A percentile compares a stretch with the other conserved stretches of the same genome.
phyloP scores from a whole-genome alignment of 2,797 vertebrate genomes.

The Sparus aurata region DNA sequence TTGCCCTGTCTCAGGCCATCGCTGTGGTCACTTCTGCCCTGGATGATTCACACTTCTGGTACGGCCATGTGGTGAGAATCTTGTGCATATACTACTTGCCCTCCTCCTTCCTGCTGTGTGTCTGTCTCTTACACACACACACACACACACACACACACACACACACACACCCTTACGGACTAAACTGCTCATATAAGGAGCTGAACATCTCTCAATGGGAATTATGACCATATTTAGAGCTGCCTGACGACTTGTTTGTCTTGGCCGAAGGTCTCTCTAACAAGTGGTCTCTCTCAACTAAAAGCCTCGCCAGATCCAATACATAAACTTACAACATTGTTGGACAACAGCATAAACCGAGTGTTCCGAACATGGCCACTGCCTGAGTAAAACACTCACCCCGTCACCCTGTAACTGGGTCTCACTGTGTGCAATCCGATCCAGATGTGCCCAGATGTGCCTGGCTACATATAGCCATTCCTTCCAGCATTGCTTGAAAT shows the following conservation, averaged over 20 bases:
- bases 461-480: conserved; percentile 54
- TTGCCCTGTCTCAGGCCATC: conserved; percentile 6
- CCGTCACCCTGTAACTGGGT: conserved; percentile 52
- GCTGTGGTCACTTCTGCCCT: conserved; percentile 39
- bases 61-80: conserved; percentile 69
- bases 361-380: conserved; percentile 65
- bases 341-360: conserved; percentile 60
- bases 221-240: conserved; percentile 90
- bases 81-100: conserved; percentile 50
- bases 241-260: conserved; percentile 79
- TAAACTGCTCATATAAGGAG: conserved; percentile 88
- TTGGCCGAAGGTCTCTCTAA: conserved; percentile 69
- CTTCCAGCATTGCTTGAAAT: conserved; percentile 45
- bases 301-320: conserved; percentile 54
- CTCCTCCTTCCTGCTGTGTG: conserved; percentile 48
- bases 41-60: conserved; percentile 78
- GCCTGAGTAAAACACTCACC: conserved; percentile 50
- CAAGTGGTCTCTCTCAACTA: conserved; percentile 67
- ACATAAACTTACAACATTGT: conserved; percentile 62
- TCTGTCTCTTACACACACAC: conserved; percentile 21
- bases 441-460: conserved; percentile 82
- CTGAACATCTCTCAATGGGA: conserved; percentile 83
- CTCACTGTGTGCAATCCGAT: conserved; percentile 67
- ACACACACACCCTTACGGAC: conserved; percentile 65
- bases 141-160: conserved; percentile 44